Conservation (phyloP, 1,140 invertebrate genomes). For the Bombus polaris region DNA sequence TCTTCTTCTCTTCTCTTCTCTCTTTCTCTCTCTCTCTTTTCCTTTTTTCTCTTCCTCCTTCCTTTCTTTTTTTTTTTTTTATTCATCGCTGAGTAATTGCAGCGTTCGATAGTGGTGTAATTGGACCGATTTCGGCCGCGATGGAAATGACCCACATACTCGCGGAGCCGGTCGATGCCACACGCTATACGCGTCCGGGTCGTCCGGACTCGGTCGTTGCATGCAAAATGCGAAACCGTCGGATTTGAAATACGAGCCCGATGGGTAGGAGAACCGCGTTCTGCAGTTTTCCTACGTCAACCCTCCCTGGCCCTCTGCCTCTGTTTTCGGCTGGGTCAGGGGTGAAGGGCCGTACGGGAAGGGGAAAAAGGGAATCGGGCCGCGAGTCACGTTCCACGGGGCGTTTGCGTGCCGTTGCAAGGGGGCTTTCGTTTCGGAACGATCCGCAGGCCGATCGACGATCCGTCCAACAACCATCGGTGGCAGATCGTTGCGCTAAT, state of each 20-base stretch:
- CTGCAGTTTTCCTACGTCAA: slow-evolving; percentile 2
- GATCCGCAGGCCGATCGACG: background rate
- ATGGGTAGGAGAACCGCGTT: slow-evolving; percentile 35
- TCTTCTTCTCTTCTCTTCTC: too few relatives aligned
- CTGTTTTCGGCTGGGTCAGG: background rate
- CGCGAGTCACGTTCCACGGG: slow-evolving; percentile 39
- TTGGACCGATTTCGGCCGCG: slow-evolving; percentile 62
- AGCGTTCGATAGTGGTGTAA: slow-evolving; percentile 63
- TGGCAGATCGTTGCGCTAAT: background rate
- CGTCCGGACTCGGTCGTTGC: slow-evolving; percentile 38
- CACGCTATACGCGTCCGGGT: background rate
- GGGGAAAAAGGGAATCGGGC: slow-evolving; percentile 15
- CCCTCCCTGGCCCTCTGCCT: background rate
- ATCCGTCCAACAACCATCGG: slow-evolving; percentile 14
- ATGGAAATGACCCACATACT: slow-evolving; percentile 65
- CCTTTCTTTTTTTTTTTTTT: background rate
- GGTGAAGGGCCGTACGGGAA: too few relatives aligned
- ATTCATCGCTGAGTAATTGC: slow-evolving; percentile 58
- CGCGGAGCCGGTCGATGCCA: slow-evolving; percentile 41
- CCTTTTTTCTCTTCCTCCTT: background rate
- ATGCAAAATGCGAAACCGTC: slow-evolving; percentile 62
- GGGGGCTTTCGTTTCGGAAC: background rate
- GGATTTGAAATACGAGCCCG: slow-evolving; percentile 64
- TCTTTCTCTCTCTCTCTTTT: background rate
- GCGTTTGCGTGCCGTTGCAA: background rate